A percentile compares a stretch with the other conserved stretches of the same genome.
Evolutionary conservation across 1,140 invertebrate species (phyloP).

Genomic region (Mya arenaria): DNA sequence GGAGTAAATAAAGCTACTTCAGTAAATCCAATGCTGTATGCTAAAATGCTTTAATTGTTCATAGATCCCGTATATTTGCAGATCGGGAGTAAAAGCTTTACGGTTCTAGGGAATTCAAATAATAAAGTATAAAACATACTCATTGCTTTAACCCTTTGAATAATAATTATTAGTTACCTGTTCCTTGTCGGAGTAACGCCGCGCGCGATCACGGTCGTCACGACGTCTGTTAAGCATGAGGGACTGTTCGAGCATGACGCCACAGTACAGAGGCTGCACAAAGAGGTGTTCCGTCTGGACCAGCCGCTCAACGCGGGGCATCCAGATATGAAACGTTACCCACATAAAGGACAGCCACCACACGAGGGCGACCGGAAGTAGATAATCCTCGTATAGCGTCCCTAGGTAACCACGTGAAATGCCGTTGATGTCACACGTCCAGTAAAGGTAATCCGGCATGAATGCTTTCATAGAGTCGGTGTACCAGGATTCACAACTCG

Average conservation of each 20-base stretch:
- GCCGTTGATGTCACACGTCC: slow-evolving; percentile 72
- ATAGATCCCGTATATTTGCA: too few species aligned
- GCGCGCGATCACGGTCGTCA: slow-evolving; percentile 90
- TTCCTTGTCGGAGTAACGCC: slow-evolving; percentile 64
- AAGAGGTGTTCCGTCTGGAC: slow-evolving; percentile 86
- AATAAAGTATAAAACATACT: too few species aligned
- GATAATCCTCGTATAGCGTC: slow-evolving; percentile 65
- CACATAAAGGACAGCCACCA: slow-evolving; percentile 77
- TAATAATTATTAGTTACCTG: too few species aligned
- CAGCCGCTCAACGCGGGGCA: slow-evolving; percentile 72
- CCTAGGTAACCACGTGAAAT: slow-evolving; percentile 62
- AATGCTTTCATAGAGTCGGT: neutral
- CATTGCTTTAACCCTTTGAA: too few species aligned
- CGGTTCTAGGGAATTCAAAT: too few species aligned
- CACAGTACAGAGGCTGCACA: slow-evolving; percentile 96
- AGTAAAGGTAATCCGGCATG: slow-evolving; percentile 72
- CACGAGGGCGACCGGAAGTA: slow-evolving; percentile 64
- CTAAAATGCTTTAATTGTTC: too few species aligned
- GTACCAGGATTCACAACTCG: slow-evolving; percentile 69
- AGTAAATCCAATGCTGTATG: too few species aligned
- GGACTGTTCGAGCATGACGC: slow-evolving; percentile 96
- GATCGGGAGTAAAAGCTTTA: too few species aligned
- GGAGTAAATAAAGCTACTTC: too few species aligned
- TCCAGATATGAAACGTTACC: slow-evolving; percentile 75
- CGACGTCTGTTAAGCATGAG: slow-evolving; percentile 95